Evolutionary conservation across 2,888 invertebrate species (phyloP), one percentile per base, ranked within the genome.

Genomic region (Phymatocera aterrima): DNA sequence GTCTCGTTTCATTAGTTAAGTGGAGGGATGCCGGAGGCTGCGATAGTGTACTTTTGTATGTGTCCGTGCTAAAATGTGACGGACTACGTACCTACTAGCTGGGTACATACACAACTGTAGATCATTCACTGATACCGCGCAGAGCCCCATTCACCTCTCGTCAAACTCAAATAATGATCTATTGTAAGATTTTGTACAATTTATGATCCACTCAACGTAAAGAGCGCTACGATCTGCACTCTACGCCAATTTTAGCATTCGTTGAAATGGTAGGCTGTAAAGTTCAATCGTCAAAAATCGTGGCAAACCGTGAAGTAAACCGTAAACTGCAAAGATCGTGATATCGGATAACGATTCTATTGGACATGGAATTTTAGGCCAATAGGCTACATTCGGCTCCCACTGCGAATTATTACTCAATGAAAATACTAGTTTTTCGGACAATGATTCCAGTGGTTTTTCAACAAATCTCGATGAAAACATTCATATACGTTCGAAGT

Each of bases 1-100:
- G 72, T 51, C 51, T 72, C 51, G 48, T 51, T 72, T 72, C 51
- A 51, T 72, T 37, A 48, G 48, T 72, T 72, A 15, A 72, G 51
- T 51, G 72, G 34, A 72, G 31, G 34, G 51, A 72, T 4, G 51
- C 72, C 68, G 68, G 72, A 72, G 51, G 51, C 12, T 51, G 15
- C 10, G 18, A 31, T 2, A 10, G 34, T 31, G 24, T 51, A 31
- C 24, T 12, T 34, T 15, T 43, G 15, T 6, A 31, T 2, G 51
- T n/a, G n/a, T 28, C 21, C 68, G 43, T 43, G 68, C 43, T 31
- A 31, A 51, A 21, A 51, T 31, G 72, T 12, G 21, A 65, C 21
- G 40, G n/a, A 12, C 8, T 18, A 40, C 40, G 18, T 40, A 15
- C 4, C 8, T 40, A n/a, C 40, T 10, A 60, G 8, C 10, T 5